Evolutionary conservation across 92 coral and sea anemone species (phyloP), one percentile per base, ranked within the genome.

Genomic region (Parazoanthus darwini): DNA sequence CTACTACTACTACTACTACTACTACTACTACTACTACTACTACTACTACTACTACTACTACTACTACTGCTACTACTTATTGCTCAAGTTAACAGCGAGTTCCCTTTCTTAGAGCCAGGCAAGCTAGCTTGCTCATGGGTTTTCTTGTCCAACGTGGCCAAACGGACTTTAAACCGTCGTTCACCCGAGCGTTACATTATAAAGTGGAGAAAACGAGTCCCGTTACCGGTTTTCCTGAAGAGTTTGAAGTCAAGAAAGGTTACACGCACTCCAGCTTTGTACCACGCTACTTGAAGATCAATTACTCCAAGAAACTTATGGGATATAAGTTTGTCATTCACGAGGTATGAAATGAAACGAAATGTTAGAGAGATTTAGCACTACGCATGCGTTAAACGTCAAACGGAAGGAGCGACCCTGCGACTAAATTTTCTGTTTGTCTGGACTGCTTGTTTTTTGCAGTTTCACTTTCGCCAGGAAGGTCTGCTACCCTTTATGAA

Each of bases 251-350:
- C 2, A 87, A 81, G 35, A 36, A 35, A 65, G 92, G 80, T 3
- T 91, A 92, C 86, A 86, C 94, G 9, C 82, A 86, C 29, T 23
- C 88, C 25, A 92, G 94, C 77, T 81, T 77, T 2, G 38, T 92
- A 46, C 92, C 94, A 11, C 88, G 94, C 18, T 89, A 79, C 54
- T 54, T 92, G 77, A 89, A 86, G 88, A 63, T 92, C 46, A 92
- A 82, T 74, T 86, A 92, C 76, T 80, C 83, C 26, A 59, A 89
- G 74, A 86, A 43, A 48, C 65, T 86, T 25, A 44, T 89, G 85
- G 90, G 90, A 20, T 80, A 85, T 66, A 48, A 78, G 54, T 50
- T 89, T 46, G 86, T 75, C 2, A 79, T 86, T 59, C 80, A 89
- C 39, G 94, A 92, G 94, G 94, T 92, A 81, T 48, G 51, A 8